A percentile compares a stretch with the other conserved stretches of the same genome.
Evolutionary conservation across 2,113 vertebrate species (phyloP).

Genomic region (Otocyon megalotis): DNA sequence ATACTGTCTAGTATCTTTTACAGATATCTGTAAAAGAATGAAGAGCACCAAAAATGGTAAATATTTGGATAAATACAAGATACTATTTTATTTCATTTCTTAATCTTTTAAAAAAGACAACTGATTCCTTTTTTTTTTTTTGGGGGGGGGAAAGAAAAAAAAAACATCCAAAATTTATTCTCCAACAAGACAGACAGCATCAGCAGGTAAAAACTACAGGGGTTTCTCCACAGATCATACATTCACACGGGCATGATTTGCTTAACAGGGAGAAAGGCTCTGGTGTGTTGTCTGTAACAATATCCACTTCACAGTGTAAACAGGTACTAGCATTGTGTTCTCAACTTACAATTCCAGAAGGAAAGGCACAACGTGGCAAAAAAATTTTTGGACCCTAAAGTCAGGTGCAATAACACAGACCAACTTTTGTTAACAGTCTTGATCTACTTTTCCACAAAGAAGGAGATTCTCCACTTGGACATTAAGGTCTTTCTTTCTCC

Average conservation of each 20-base stretch:
- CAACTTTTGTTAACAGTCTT: conserved; percentile 79
- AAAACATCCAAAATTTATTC: conserved; percentile 96
- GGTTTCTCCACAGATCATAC: conserved; percentile 87
- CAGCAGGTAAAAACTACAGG: conserved; percentile 90
- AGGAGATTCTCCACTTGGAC: conserved; percentile 65
- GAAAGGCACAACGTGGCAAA: conserved; percentile 95
- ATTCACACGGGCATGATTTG: conserved; percentile 88
- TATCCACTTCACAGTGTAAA: conserved; percentile 90
- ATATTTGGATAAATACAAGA: not conserved
- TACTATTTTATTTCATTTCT: not conserved
- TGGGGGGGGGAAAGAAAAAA: conserved; percentile 79
- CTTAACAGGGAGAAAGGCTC: conserved; percentile 83
- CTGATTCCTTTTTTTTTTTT: no score
- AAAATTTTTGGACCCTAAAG: conserved; percentile 88
- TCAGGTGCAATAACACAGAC: conserved; percentile 86
- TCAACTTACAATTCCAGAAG: conserved; percentile 85
- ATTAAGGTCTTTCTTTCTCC: conserved; percentile 67
- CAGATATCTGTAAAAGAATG: not conserved
- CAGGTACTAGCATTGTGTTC: conserved; percentile 85
- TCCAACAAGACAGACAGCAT: conserved; percentile 89
- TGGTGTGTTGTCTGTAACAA: conserved; percentile 85
- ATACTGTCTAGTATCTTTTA: no score
- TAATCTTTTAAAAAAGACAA: not conserved
- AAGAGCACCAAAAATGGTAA: conserved; percentile 1
- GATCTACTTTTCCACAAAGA: conserved; percentile 64